Evolutionary conservation across 1,140 invertebrate species (phyloP).

Genomic region (Acarapis woodi): DNA sequence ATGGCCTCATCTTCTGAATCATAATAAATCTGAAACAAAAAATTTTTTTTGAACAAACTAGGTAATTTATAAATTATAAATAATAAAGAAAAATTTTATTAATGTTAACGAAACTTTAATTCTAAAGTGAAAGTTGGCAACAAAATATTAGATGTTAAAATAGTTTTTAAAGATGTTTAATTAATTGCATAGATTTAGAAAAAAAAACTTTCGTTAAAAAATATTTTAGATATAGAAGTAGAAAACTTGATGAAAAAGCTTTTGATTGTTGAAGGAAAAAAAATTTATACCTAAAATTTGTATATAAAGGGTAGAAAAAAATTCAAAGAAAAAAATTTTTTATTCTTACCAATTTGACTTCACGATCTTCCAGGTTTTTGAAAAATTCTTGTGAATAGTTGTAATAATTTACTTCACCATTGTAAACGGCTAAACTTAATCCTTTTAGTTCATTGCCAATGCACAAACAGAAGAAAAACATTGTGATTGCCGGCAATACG

Average conservation of each 20-base stretch:
- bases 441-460: slow-evolving; percentile 62
- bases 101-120: no score
- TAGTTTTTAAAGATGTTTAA: no score
- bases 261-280: background rate
- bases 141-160: no score
- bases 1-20: slow-evolving; percentile 7
- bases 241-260: no score
- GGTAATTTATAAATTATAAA: no score
- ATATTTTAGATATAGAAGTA: no score
- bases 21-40: slow-evolving; percentile 3
- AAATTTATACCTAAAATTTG: background rate
- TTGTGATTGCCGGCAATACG: slow-evolving; percentile 59
- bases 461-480: slow-evolving; percentile 67
- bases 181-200: no score
- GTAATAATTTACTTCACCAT: background rate
- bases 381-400: slow-evolving; percentile 7
- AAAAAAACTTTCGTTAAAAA: no score
- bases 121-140: no score
- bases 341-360: background rate
- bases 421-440: slow-evolving; percentile 45
- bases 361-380: background rate
- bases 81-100: no score
- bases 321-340: background rate
- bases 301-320: background rate
- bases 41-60: slow-evolving; percentile 1